These are phyloP conservation scores for Hemicrepidius hirtus DNA, from an alignment of 2,888 invertebrate genomes.

Conservation along the genomic window DNA sequence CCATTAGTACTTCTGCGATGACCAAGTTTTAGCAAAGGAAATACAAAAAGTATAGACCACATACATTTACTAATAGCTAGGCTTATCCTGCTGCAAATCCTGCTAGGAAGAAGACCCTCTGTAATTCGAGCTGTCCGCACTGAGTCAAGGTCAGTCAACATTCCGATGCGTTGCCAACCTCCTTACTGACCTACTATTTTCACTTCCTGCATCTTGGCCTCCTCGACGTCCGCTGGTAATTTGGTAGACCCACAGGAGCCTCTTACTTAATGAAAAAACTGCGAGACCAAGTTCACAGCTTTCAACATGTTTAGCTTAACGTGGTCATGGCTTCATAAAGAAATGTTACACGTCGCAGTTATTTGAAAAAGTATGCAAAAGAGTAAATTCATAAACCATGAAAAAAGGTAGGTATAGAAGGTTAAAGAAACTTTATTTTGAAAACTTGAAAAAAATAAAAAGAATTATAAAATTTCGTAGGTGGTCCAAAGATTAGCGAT, in stretches of 20 bases:
- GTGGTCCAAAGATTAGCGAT: no score
- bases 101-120: constrained; percentile 48
- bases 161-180: constrained; percentile 64
- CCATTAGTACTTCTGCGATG: constrained; percentile 30
- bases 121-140: constrained; percentile 48
- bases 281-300: not conserved
- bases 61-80: constrained; percentile 41
- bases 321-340: no score
- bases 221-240: constrained; percentile 41
- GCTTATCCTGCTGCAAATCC: constrained; percentile 50
- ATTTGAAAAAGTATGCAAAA: no score
- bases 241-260: constrained; percentile 50
- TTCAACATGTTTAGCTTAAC: not conserved
- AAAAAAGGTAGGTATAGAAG: no score
- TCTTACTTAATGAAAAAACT: constrained; percentile 35
- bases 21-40: constrained; percentile 28
- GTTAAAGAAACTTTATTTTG: no score
- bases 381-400: no score
- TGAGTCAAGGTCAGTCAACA: constrained; percentile 66
- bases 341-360: no score
- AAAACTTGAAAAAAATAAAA: no score
- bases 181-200: constrained; percentile 67
- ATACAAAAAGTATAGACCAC: constrained; percentile 39
- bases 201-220: constrained; percentile 63
- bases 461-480: no score